Evolutionary conservation across 2,888 invertebrate species (phyloP).

Genomic region (Watsonalla cultraria): DNA sequence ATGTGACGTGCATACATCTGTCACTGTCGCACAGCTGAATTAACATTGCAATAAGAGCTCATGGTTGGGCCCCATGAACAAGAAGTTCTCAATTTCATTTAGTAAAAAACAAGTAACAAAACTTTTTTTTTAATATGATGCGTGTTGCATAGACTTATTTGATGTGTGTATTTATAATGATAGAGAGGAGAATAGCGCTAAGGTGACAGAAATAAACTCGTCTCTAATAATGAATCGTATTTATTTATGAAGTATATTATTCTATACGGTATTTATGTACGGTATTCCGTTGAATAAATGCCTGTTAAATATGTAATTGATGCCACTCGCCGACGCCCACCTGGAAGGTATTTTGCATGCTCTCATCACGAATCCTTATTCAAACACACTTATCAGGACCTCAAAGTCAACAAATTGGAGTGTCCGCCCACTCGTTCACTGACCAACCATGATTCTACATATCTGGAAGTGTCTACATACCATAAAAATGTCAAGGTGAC

Average conservation of each 20-base stretch:
- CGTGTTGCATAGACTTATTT: too few species aligned
- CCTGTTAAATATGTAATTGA: slow-evolving; percentile 42
- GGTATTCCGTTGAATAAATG: slow-evolving; percentile 31
- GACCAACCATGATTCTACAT: slow-evolving; percentile 15
- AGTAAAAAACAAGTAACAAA: too few species aligned
- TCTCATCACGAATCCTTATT: slow-evolving; percentile 48
- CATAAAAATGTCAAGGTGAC: not conserved
- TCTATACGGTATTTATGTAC: too few species aligned
- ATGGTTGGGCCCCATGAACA: too few species aligned
- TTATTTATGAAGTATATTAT: slow-evolving; percentile 28
- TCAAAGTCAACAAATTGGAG: slow-evolving; percentile 62
- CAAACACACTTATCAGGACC: slow-evolving; percentile 58
- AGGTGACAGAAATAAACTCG: not conserved
- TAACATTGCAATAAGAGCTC: too few species aligned
- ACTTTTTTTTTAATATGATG: too few species aligned
- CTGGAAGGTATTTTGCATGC: slow-evolving; percentile 37
- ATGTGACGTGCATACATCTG: too few species aligned
- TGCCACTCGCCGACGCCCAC: slow-evolving; percentile 48
- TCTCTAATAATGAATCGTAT: not conserved
- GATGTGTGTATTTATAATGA: too few species aligned
- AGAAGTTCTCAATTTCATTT: too few species aligned
- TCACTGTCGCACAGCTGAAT: too few species aligned
- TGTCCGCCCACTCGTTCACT: slow-evolving; percentile 55
- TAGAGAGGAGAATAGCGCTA: too few species aligned
- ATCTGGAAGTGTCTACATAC: slow-evolving; percentile 2